Conservation (phyloP, 1,140 invertebrate genomes). For the Drosophila sechellia region DNA sequence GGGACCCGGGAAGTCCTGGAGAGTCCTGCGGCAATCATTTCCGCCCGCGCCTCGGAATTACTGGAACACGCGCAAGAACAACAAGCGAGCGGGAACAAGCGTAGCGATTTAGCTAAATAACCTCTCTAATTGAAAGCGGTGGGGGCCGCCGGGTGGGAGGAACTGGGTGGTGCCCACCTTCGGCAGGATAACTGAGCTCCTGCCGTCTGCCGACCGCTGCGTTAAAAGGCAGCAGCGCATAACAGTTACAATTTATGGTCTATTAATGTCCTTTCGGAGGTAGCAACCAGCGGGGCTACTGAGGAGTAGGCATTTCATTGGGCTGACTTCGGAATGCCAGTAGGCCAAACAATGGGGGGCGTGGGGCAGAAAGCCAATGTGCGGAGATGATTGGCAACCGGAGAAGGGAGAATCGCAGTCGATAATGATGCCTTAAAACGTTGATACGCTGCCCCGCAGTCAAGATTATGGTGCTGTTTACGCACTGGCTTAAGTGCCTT, state of each 20-base stretch:
- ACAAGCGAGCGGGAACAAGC: slow-evolving; percentile 51
- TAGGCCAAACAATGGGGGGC: slow-evolving; percentile 24
- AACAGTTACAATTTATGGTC: slow-evolving; percentile 83
- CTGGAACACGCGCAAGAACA: slow-evolving; percentile 20
- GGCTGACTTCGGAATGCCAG: slow-evolving; percentile 20
- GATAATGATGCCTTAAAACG: slow-evolving; percentile 58
- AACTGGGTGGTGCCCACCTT: not conserved
- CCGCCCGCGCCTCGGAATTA: slow-evolving; percentile 66
- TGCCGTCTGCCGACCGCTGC: slow-evolving; percentile 70
- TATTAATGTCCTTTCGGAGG: slow-evolving; percentile 75
- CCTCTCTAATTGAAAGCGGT: slow-evolving; percentile 78
- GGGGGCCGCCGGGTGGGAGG: slow-evolving; percentile 25
- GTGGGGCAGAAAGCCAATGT: slow-evolving; percentile 11
- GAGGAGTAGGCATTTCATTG: not conserved
- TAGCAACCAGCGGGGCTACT: slow-evolving; percentile 47
- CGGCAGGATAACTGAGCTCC: slow-evolving; percentile 38
- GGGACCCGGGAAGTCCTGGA: slow-evolving; percentile 19
- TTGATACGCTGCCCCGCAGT: slow-evolving; percentile 55
- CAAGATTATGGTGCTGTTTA: slow-evolving; percentile 72
- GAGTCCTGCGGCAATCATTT: slow-evolving; percentile 63
- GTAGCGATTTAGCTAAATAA: slow-evolving; percentile 81
- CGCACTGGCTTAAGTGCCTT: slow-evolving; percentile 60
- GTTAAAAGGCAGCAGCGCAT: slow-evolving; percentile 80
- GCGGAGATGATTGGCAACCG: slow-evolving; percentile 14
- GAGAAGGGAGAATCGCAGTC: slow-evolving; percentile 29